Evolutionary conservation across 2,113 vertebrate species (phyloP).

Genomic region (Girardinichthys multiradiatus): DNA sequence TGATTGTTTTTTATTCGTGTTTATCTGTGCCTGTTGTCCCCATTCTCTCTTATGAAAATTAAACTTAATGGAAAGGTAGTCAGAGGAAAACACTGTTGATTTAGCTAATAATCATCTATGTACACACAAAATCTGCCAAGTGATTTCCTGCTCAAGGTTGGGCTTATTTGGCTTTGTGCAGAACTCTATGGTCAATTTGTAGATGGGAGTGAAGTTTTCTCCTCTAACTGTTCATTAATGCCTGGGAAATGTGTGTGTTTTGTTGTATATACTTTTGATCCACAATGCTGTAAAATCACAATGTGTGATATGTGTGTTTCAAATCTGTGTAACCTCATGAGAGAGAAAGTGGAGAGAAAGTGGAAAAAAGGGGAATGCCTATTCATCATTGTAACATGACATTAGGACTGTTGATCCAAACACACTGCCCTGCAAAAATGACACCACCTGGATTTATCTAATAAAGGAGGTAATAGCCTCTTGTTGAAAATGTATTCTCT

Average conservation of each 20-base stretch:
- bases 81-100: neutral
- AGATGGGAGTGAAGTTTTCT: neutral
- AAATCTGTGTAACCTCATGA: neutral
- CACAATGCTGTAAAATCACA: too few relatives aligned
- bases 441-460: neutral
- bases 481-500: neutral
- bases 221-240: slow-evolving; percentile 1
- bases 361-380: neutral
- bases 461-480: neutral
- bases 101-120: neutral
- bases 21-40: neutral
- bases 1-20: too few relatives aligned
- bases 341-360: neutral
- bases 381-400: neutral
- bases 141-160: neutral
- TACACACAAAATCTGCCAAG: neutral
- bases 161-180: neutral
- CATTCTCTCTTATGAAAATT: neutral
- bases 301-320: neutral
- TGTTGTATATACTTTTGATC: neutral
- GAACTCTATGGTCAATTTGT: neutral
- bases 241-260: neutral
- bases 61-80: neutral
- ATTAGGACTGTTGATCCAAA: neutral
- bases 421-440: neutral